A percentile compares a stretch with the other conserved stretches of the same genome.
phyloP scores from a whole-genome alignment of 2,113 vertebrate species.

The Catagonus wagneri region DNA sequence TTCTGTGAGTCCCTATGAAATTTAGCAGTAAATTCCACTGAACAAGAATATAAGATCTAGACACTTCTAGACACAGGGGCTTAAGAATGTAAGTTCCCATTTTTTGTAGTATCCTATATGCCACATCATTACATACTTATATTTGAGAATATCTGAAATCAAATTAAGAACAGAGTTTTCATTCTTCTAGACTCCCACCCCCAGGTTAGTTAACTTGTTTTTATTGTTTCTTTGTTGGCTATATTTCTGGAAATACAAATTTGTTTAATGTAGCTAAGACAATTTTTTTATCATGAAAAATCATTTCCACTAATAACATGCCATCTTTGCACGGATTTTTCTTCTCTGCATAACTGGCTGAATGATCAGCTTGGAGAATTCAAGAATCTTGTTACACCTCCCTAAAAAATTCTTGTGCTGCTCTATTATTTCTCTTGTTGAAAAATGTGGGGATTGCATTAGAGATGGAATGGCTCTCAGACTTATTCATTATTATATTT shows the following conservation, averaged over 20 bases:
- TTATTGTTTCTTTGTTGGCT: neutral
- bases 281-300: constrained; percentile 22
- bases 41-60: neutral
- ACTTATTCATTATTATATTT: constrained; percentile 70
- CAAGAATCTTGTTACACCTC: constrained; percentile 32
- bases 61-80: neutral
- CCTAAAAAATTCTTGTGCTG: neutral
- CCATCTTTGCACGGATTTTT: neutral
- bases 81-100: neutral
- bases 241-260: constrained; percentile 15
- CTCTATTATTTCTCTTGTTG: constrained; percentile 41
- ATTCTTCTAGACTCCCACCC: neutral
- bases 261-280: neutral
- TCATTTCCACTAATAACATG: neutral
- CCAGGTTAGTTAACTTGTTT: neutral
- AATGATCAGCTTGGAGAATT: constrained; percentile 16
- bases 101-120: neutral
- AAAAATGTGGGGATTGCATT: constrained; percentile 17
- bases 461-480: neutral
- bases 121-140: neutral
- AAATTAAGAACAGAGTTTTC: neutral
- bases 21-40: neutral
- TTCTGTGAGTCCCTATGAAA: neutral
- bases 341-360: neutral
- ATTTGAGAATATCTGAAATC: neutral